Conservation (phyloP, 2,113 vertebrate genomes). For the Cygnus atratus region DNA sequence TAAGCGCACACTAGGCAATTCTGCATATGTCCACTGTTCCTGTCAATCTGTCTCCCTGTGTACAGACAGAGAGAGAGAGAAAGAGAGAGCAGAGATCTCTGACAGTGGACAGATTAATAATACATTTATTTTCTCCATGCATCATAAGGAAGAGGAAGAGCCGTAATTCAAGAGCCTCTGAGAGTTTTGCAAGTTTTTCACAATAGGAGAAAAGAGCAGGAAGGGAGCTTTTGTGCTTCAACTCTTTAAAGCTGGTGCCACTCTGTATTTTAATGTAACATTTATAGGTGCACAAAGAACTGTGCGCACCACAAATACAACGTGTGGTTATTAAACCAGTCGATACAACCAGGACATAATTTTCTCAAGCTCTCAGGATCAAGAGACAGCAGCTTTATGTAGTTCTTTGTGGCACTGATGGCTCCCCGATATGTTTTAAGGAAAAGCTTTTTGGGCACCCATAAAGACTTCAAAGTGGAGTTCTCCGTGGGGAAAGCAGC, state of each 20-base stretch:
- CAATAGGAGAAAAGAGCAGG: slow-evolving; percentile 13
- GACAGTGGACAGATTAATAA: slow-evolving; percentile 60
- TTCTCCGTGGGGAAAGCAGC: not conserved
- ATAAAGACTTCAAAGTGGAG: not conserved
- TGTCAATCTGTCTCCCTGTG: slow-evolving; percentile 44
- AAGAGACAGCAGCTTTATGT: not conserved
- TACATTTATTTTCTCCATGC: slow-evolving; percentile 52
- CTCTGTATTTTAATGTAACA: slow-evolving; percentile 39
- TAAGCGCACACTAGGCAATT: not conserved
- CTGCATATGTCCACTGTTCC: slow-evolving; percentile 11
- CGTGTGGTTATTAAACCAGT: not conserved
- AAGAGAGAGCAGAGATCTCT: slow-evolving; percentile 37
- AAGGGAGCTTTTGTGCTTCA: slow-evolving; percentile 6
- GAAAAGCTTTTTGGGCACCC: not conserved
- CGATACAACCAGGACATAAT: not conserved
- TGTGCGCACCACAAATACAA: not conserved
- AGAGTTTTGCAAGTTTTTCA: slow-evolving; percentile 55
- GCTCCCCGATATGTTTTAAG: not conserved
- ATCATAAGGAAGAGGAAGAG: slow-evolving; percentile 59
- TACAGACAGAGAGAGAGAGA: slow-evolving; percentile 8
- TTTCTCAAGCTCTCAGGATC: not conserved
- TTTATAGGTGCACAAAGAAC: slow-evolving; percentile 3
- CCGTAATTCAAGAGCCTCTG: slow-evolving; percentile 60
- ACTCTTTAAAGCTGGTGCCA: not conserved
- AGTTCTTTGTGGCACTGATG: not conserved